Evolutionary conservation across 92 coral and sea anemone species (phyloP).

Genomic region (Actinostola sp.): DNA sequence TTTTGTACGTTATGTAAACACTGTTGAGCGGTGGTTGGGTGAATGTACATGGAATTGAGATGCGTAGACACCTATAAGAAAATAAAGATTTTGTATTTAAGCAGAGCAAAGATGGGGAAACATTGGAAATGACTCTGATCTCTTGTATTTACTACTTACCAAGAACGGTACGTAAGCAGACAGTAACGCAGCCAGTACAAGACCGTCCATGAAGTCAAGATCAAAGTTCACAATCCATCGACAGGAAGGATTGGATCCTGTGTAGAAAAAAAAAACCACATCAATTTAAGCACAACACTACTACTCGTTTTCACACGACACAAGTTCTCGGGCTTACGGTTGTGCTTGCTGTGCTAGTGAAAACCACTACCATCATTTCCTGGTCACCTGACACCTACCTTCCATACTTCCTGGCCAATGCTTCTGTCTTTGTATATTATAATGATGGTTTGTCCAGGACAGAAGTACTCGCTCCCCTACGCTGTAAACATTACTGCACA

Average conservation of each 20-base stretch:
- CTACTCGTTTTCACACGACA: neutral
- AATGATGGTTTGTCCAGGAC: slow-evolving; percentile 95
- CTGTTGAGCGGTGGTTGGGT: slow-evolving; percentile 88
- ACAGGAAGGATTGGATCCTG: slow-evolving; percentile 83
- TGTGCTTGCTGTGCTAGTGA: too few species aligned
- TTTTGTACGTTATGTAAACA: slow-evolving; percentile 93
- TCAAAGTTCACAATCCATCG: slow-evolving; percentile 99
- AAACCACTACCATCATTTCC: too few species aligned
- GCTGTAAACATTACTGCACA: slow-evolving; percentile 93
- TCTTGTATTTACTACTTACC: slow-evolving; percentile 48
- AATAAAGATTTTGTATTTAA: neutral
- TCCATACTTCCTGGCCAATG: slow-evolving; percentile 88
- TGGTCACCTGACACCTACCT: slow-evolving; percentile 50
- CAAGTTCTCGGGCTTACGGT: too few species aligned
- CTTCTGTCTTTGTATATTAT: slow-evolving; percentile 75
- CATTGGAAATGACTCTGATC: too few species aligned
- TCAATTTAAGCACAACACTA: neutral
- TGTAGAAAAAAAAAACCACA: neutral
- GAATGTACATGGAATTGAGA: slow-evolving; percentile 87
- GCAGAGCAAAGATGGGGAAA: neutral
- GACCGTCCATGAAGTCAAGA: slow-evolving; percentile 95
- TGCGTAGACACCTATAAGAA: slow-evolving; percentile 73
- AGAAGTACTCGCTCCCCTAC: slow-evolving; percentile 94
- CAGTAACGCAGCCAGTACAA: slow-evolving; percentile 89
- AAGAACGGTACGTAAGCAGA: slow-evolving; percentile 92